Base-by-base conservation (phyloP, 2,888 invertebrate species). In the Callosobruchus maculatus region DNA sequence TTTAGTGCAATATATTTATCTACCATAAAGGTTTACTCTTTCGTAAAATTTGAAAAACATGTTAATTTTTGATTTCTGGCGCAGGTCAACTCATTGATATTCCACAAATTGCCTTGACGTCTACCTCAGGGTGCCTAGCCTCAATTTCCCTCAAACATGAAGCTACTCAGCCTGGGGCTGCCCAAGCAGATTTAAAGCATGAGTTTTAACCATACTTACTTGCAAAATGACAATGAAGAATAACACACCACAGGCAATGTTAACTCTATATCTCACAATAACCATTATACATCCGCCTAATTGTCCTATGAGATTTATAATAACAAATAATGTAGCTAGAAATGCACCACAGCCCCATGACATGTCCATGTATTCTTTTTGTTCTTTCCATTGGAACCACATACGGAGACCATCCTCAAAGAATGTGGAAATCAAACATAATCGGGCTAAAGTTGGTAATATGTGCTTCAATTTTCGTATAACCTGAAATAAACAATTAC, bases 341-440 rank as follows among this genome's bases (percentile, higher is more conserved):
- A 99, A 93, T 84, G 93, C 93, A 70, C 99, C 99, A 89, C 98
- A 98, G 70, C 95, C 94, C 99, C 98, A 99, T 20, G 97, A 96
- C 89, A 95, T 93, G 86, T 97, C 94, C 97, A 99, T 98, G 87
- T 98, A 99, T 86, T 98, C 97, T 69, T 97, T 90, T 87, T 98
- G 98, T 85, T 99, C 98, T 73, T 92, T 92, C 98, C 98, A 99
- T 87, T 99, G 99, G 84, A 97, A 95, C 94, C 97, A 99, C 99
- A 99, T 99, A 77, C 99, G 93, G 76, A 99, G 91, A 0, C 99
- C 99, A 90, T 99, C 99, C 89, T 99, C 99, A 77, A 99, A 90
- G 89, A 99, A 99, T 82, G 99, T 99, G 82, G 98, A 97, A 85
- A 99, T 97, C 76, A 99, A 92, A 87, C 98, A 99, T 77, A 99